These are phyloP conservation scores for Theonella swinhoei DNA, from an alignment of 37 sponge, comb jelly and placozoan genomes.

Conservation along the genomic window DNA sequence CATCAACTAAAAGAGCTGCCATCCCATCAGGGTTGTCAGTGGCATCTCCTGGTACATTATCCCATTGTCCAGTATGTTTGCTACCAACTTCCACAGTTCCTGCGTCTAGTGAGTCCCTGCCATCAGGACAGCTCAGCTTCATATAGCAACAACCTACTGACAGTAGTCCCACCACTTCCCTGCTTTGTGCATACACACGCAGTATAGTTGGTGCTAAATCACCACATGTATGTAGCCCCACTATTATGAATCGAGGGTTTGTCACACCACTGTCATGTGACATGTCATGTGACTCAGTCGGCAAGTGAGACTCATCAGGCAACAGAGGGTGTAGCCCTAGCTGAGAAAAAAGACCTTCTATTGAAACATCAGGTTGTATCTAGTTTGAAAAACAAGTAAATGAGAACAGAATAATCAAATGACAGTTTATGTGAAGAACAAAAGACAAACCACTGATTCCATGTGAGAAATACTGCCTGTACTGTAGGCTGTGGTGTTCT, in stretches of 20 bases:
- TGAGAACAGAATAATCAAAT: background rate
- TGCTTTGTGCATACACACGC: conserved; percentile 53
- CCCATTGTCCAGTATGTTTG: background rate
- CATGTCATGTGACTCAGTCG: too few species aligned
- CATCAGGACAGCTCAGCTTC: conserved; percentile 69
- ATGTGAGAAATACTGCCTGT: conserved; percentile 22
- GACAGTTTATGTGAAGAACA: too few species aligned
- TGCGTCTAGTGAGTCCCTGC: too few species aligned
- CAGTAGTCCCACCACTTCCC: conserved; percentile 42
- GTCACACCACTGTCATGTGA: too few species aligned
- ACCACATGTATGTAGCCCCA: conserved; percentile 86
- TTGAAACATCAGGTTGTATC: conserved; percentile 5
- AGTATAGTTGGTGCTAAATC: conserved; percentile 72
- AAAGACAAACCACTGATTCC: too few species aligned
- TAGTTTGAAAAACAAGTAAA: background rate
- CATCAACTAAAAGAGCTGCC: background rate
- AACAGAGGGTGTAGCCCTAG: too few species aligned
- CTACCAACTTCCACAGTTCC: background rate
- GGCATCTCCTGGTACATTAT: background rate
- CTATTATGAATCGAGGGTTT: conserved; percentile 47
- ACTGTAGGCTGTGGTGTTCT: background rate
- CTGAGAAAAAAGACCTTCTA: background rate
- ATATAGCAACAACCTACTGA: conserved; percentile 89
- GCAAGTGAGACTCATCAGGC: too few species aligned
- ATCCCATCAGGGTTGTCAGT: background rate